Evolutionary conservation across 2,113 vertebrate genomes (phyloP), one percentile per base, ranked within the genome.

Genomic region (Ceuthmochares aereus): DNA sequence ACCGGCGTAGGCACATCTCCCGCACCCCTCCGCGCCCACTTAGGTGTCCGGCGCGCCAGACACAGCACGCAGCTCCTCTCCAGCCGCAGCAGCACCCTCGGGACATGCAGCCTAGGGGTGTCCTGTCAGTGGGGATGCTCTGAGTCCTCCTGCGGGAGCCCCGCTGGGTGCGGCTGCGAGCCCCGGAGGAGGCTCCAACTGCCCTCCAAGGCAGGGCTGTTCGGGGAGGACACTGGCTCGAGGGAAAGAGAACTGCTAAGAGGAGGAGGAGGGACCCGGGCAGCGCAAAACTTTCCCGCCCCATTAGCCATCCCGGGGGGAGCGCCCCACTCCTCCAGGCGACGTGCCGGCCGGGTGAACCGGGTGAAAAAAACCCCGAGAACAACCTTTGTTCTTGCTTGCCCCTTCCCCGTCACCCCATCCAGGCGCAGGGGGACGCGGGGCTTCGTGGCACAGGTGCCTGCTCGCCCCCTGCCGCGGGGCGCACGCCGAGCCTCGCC

Each of bases 351-450:
- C 1, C 15, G 11, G 13, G 27, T 4, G 59, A 70, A 14, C 10
- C 25, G 9, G 21, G 6, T 16, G 47, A 58, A n/a, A 43, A 42
- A 49, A 86, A 79, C 95, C 72, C 40, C 1, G 14, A 56, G 12
- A 95, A 22, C 29, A 96, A 96, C 95, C 96, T 93, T 3, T 43
- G n/a, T n/a, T n/a, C n/a, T n/a, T n/a, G n/a, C n/a, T n/a, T n/a
- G n/a, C n/a, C n/a, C n/a, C n/a, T n/a, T n/a, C n/a, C n/a, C n/a
- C n/a, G n/a, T n/a, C n/a, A n/a, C n/a, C n/a, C n/a, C n/a, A n/a
- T n/a, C n/a, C n/a, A n/a, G n/a, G n/a, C n/a, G n/a, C n/a, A n/a
- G n/a, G n/a, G n/a, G n/a, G n/a, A n/a, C n/a, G n/a, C n/a, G n/a
- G n/a, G n/a, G n/a, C 3, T 7, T 18, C 25, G 17, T 9, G 40